Evolutionary conservation across 2,113 vertebrate species (phyloP).

Genomic region (Pipra filicauda): DNA sequence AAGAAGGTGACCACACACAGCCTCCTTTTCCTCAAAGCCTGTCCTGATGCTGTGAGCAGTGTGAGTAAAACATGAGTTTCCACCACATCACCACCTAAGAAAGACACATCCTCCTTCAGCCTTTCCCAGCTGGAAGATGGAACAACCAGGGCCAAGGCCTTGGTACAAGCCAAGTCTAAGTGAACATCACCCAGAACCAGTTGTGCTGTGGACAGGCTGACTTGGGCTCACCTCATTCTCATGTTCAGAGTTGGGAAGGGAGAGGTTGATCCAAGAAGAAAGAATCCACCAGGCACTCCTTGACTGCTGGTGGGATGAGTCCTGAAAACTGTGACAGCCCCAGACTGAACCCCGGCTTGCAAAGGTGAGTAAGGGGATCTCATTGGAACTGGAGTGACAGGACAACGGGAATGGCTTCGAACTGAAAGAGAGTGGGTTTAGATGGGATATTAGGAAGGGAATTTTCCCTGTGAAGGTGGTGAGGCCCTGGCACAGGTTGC

Average conservation of each 20-base stretch:
- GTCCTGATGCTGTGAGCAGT: neutral
- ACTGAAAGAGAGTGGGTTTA: neutral
- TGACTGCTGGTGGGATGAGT: neutral
- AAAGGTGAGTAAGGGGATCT: neutral
- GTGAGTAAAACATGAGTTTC: neutral
- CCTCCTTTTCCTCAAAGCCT: neutral
- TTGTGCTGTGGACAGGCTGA: accelerated
- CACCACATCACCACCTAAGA: neutral
- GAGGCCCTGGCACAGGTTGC: neutral
- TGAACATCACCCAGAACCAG: neutral
- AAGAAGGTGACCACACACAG: neutral
- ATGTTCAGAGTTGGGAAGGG: neutral
- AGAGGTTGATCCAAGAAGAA: neutral
- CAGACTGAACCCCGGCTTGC: neutral
- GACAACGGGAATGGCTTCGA: neutral
- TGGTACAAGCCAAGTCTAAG: neutral
- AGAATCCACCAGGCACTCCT: neutral
- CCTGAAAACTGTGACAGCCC: neutral
- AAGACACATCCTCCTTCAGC: neutral
- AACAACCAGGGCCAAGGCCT: neutral
- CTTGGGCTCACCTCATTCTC: neutral
- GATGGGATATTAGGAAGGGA: neutral
- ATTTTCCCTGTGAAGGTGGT: accelerated
- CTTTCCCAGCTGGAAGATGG: no score
- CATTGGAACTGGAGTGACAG: neutral